A percentile compares a stretch with the other conserved stretches of the same genome.
phyloP scores from a whole-genome alignment of 2,113 vertebrate genomes.

The Syngnathoides biaculeatus region DNA sequence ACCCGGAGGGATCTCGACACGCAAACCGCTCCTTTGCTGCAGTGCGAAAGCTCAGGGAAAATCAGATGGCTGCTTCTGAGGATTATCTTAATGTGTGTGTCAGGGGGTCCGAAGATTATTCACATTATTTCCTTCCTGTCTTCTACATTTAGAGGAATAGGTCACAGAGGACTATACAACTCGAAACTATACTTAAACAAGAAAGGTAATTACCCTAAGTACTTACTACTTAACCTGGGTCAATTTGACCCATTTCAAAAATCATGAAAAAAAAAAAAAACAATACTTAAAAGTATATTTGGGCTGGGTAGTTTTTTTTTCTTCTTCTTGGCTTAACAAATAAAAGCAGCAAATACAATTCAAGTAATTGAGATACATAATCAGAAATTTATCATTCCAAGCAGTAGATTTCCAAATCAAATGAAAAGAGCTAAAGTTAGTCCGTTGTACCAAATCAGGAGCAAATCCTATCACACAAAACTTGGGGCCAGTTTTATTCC shows the following conservation, averaged over 20 bases:
- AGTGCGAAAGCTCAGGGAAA: conserved; percentile 20
- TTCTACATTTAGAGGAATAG: conserved; percentile 15
- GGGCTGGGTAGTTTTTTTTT: too few relatives aligned
- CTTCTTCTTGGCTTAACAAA: too few relatives aligned
- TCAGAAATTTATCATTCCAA: too few relatives aligned
- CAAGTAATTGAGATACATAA: too few relatives aligned
- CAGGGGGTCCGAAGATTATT: conserved; percentile 16
- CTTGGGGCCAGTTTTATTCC: too few relatives aligned
- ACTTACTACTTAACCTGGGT: not conserved
- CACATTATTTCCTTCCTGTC: conserved; percentile 18
- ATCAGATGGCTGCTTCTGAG: conserved; percentile 51
- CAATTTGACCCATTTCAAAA: not conserved
- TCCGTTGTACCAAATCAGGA: too few relatives aligned
- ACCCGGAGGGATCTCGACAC: conserved; percentile 52
- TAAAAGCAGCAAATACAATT: too few relatives aligned
- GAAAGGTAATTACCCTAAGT: conserved; percentile 3
- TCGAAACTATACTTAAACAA: conserved; percentile 11
- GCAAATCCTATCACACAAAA: too few relatives aligned
- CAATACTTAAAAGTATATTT: too few relatives aligned
- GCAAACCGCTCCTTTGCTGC: conserved; percentile 11
- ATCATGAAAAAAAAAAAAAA: not conserved
- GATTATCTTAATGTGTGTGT: conserved; percentile 48
- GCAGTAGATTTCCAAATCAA: too few relatives aligned
- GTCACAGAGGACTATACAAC: conserved; percentile 1
- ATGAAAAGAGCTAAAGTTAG: too few relatives aligned